A percentile compares a stretch with the other conserved stretches of the same genome.
These are phyloP conservation scores for Lasius fuliginosus DNA, from an alignment of 2,888 invertebrate genomes.

Conservation along the genomic window DNA sequence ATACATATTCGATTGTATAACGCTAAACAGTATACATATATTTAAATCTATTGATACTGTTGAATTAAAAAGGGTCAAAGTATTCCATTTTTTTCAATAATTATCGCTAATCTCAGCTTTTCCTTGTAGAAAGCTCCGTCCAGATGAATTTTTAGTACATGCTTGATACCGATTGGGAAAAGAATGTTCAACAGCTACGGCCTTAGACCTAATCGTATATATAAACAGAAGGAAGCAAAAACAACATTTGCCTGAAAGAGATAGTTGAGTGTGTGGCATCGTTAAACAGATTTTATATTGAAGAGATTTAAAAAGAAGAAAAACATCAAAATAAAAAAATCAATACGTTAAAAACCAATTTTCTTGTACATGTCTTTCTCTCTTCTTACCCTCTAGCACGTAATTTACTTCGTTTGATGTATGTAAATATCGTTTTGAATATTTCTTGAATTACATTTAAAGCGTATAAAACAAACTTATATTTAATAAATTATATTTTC, in stretches of 20 bases:
- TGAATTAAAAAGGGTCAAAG: not conserved
- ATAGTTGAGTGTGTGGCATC: constrained; percentile 85
- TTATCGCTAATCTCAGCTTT: not conserved
- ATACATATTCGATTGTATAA: not conserved
- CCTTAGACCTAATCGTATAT: constrained; percentile 86
- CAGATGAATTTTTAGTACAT: constrained; percentile 28
- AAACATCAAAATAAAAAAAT: constrained; percentile 83
- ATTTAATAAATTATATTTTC: not conserved
- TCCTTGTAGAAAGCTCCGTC: constrained; percentile 28
- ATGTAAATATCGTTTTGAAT: not conserved
- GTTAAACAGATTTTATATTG: constrained; percentile 86
- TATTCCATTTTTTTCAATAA: not conserved
- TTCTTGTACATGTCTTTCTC: constrained; percentile 35
- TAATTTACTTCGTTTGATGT: not conserved
- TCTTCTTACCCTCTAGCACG: not conserved
- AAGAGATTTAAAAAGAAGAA: constrained; percentile 83
- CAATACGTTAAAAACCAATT: constrained; percentile 82
- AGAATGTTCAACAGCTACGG: constrained; percentile 80
- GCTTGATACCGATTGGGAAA: constrained; percentile 59
- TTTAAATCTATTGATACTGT: not conserved
- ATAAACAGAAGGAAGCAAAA: constrained; percentile 80
- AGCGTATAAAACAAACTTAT: not conserved
- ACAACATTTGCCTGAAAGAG: constrained; percentile 81
- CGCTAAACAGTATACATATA: not conserved
- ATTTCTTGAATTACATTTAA: not conserved